Evolutionary conservation across 2,797 vertebrate species (phyloP).

Genomic region (Crocodylus rhombifer): DNA sequence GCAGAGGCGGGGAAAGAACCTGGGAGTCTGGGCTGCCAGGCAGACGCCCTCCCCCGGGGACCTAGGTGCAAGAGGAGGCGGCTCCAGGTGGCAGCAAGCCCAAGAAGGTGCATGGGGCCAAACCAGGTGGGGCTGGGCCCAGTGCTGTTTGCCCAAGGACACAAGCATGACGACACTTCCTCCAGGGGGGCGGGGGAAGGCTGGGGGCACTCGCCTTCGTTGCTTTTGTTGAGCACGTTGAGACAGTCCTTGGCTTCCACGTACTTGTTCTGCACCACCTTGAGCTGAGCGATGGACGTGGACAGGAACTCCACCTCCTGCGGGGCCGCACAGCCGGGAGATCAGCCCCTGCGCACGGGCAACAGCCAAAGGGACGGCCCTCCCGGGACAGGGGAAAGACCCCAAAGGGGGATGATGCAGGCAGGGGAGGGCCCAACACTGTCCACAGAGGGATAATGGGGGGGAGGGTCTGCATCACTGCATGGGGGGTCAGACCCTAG

Average conservation of each 20-base stretch:
- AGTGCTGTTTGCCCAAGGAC: neutral
- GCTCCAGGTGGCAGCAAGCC: neutral
- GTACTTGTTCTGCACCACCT: slow-evolving; percentile 94
- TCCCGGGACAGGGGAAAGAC: too few relatives aligned
- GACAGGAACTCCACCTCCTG: slow-evolving; percentile 95
- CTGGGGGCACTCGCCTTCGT: slow-evolving; percentile 83
- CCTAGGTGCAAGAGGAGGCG: accelerated
- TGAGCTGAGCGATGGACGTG: slow-evolving; percentile 93
- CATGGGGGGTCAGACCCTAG: accelerated
- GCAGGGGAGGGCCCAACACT: neutral
- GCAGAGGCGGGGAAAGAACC: neutral
- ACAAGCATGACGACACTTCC: accelerated
- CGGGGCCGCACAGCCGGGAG: neutral
- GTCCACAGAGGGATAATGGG: too few relatives aligned
- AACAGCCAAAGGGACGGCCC: too few relatives aligned
- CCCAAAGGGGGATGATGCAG: neutral
- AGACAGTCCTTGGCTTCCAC: slow-evolving; percentile 96
- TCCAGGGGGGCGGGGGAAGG: accelerated
- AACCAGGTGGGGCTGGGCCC: too few relatives aligned
- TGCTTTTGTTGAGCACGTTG: slow-evolving; percentile 88
- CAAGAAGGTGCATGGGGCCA: accelerated
- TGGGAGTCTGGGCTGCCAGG: neutral
- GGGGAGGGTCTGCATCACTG: neutral
- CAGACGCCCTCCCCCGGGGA: neutral
- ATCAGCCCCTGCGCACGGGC: neutral